Evolutionary conservation across 2,888 invertebrate species (phyloP), one percentile per base, ranked within the genome.

Genomic region (Rapana venosa): DNA sequence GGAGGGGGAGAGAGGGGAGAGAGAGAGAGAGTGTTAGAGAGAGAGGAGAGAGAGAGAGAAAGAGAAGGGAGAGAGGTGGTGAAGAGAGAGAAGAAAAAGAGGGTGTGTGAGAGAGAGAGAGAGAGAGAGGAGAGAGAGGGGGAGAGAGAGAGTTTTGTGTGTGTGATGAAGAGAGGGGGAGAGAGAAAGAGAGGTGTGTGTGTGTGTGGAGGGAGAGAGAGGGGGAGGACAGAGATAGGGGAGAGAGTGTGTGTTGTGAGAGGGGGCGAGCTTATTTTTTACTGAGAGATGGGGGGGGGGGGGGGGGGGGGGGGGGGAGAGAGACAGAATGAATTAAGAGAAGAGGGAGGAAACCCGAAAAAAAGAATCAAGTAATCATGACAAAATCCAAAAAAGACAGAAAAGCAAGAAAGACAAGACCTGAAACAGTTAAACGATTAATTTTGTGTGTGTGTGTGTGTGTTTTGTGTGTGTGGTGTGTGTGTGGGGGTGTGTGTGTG

Each of bases 131-230:
- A 32, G 32, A 17, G 32, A 32, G 77, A 17, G 32, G 30, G 77
- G 22, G 30, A 77, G 30, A 11, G 30, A 32, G 77, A 13, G 32
- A 32, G 8, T 32, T 1, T 5, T 6, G 30, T 8, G 8, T n/a
- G 70, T 5, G 26, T 5, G 70, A 32, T n/a, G 30, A 8, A 32
- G 32, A 17, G 22, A 8, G 22, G 32, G 77, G 30, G 61, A 6
- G 86, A n/a, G 61, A 86, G 86, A 86, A 26, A 86, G 86, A 86
- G n/a, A 61, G 61, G 32, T 58, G 26, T 58, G 61, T 11, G 17
- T n/a, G n/a, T n/a, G n/a, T n/a, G n/a, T n/a, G n/a, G 86, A 86
- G 86, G 30, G 47, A n/a, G 58, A 61, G 61, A 86, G 30, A 61
- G 58, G n/a, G 61, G n/a, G 30, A 86, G 61, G n/a, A 36, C 58